Base-by-base conservation (phyloP, 2,113 vertebrate genomes). In the Platysternon megacephalum region DNA sequence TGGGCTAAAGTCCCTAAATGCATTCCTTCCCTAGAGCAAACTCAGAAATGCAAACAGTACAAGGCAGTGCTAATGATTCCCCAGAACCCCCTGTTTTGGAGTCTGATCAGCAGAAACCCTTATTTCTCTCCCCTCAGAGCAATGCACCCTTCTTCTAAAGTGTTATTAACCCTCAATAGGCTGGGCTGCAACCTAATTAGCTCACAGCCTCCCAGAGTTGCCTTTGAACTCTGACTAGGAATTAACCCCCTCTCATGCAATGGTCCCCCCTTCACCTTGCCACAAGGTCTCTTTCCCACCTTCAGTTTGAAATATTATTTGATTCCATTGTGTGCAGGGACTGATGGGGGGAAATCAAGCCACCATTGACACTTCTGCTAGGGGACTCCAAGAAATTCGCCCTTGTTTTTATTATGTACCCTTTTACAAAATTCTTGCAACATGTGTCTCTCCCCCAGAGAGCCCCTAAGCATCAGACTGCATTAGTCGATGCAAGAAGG, bases 81-180 rank as follows among this genome's bases (percentile, higher is more conserved):
- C 42, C 24, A 46, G 44, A 28, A 6, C 74, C 29, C 39, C 26
- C 42, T 46, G 44, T 13, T 46, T 46, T 26, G 74, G 6, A 28
- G 22, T 14, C 22, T 14, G 42, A 26, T 28, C 12, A 68, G 42
- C 2, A 65, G 4, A 8, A n/a, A 4, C 26, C 24, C 76, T 74
- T 10, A 0, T 35, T 19, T 13, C 17, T 58, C 29, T 65, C 35
- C 28, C 78, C 74, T 80, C 78, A 11, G 1, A 3, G 12, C 1
- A 89, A 42, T 72, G 42, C 79, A 53, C 53, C 78, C 79, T 22
- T 35, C 1, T 32, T 46, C 39, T 51, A 46, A 89, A 81, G 61
- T 51, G 87, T 22, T 16, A 56, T 21, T 86, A 79, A 61, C 21
- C 2, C 82, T 35, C 85, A 58, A 4, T 51, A 19, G 87, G 51